A percentile compares a stretch with the other conserved stretches of the same genome.
phyloP scores from a whole-genome alignment of 2,888 invertebrate genomes.

The Hypomecis atomaria region DNA sequence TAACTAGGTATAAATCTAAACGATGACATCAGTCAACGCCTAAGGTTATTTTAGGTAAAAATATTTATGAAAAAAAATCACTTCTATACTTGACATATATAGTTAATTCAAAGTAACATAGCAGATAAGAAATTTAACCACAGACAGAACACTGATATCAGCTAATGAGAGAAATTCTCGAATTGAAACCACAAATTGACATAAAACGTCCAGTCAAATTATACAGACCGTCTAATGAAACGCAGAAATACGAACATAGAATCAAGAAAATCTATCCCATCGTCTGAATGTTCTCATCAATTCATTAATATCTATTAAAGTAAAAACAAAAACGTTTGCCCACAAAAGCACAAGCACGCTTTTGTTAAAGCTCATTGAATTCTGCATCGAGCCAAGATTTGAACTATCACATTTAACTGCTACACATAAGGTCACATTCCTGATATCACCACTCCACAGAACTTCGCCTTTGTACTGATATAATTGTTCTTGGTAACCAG shows the following conservation, averaged over 20 bases:
- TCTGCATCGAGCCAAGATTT: conserved; percentile 29
- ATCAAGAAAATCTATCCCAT: too few species aligned
- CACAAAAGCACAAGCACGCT: not conserved
- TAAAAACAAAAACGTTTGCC: conserved; percentile 9
- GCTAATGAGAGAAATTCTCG: too few species aligned
- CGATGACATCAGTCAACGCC: not conserved
- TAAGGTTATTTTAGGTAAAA: too few species aligned
- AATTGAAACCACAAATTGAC: too few species aligned
- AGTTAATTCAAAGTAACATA: too few species aligned
- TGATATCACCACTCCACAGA: conserved; percentile 38
- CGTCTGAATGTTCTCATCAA: not conserved
- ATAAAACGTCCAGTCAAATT: too few species aligned
- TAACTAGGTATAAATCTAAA: not conserved
- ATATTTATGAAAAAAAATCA: too few species aligned
- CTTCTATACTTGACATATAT: too few species aligned
- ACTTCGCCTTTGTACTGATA: conserved; percentile 28
- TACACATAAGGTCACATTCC: conserved; percentile 42
- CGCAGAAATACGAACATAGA: too few species aligned
- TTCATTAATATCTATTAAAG: not conserved
- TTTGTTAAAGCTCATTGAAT: conserved; percentile 2
- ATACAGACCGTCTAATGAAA: too few species aligned
- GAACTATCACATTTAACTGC: conserved; percentile 40
- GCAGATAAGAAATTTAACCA: too few species aligned
- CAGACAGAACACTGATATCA: too few species aligned
- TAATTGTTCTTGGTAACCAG: conserved; percentile 37